phyloP scores from a whole-genome alignment of 2,113 vertebrate genomes.

The rat (Rattus norvegicus) region GRCr8 NC_086019.1:103937501-103938000 shows the following conservation, averaged over 20 bases:
- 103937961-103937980: neutral
- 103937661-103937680: neutral
- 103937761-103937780: neutral
- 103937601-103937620: neutral
- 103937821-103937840: no score
- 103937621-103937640: neutral
- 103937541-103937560: neutral
- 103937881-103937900: neutral
- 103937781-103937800: neutral
- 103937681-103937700: neutral
- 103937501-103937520: constrained; percentile 5
- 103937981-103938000: neutral
- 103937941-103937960: neutral
- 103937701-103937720: neutral
- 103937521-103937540: neutral
- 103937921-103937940: neutral
- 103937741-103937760: neutral
- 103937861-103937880: neutral
- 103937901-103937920: neutral
- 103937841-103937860: accelerated
- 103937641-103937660: neutral
- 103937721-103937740: neutral
- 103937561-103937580: neutral
- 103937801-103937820: neutral
- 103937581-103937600: neutral